Conservation (phyloP, 2,888 invertebrate genomes). For the Pycnomerus fuliginosus region DNA sequence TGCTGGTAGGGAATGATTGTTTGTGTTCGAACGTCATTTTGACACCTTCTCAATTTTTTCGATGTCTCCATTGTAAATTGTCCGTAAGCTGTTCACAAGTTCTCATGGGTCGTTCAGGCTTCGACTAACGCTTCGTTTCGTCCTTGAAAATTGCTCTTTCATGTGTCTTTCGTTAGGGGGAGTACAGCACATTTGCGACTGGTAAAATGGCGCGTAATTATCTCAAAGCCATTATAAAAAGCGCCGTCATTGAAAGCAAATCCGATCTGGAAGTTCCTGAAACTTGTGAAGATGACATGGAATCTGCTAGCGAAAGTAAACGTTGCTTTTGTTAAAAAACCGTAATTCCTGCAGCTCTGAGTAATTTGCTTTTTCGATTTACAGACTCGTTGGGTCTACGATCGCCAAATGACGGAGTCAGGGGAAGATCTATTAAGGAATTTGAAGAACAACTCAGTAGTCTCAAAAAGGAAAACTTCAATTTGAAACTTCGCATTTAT, state of each 20-base stretch:
- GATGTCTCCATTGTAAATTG: constrained; percentile 17
- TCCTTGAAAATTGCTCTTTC: constrained; percentile 5
- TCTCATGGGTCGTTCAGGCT: constrained; percentile 8
- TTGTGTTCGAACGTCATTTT: constrained; percentile 12
- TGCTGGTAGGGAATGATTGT: too few relatives aligned
- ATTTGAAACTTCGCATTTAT: constrained; percentile 86
- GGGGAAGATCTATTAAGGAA: constrained; percentile 77
- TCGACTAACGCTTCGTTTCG: constrained; percentile 7
- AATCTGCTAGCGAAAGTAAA: constrained; percentile 7
- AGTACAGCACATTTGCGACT: background rate
- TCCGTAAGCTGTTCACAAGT: constrained; percentile 9
- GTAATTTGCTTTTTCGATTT: constrained; percentile 18
- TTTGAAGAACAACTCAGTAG: constrained; percentile 83
- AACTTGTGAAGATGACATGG: constrained; percentile 7
- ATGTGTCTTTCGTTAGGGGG: background rate
- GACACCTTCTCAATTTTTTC: constrained; percentile 13
- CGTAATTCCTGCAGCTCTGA: background rate
- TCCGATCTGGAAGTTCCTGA: constrained; percentile 7
- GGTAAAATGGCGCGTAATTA: constrained; percentile 39
- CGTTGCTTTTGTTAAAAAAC: constrained; percentile 3
- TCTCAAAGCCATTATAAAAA: constrained; percentile 45
- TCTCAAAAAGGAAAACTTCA: constrained; percentile 89
- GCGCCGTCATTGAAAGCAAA: constrained; percentile 30
- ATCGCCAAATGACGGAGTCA: constrained; percentile 41
- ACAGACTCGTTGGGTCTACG: constrained; percentile 43